Conservation (phyloP, 1,140 invertebrate genomes). For the Orchestia grillus region DNA sequence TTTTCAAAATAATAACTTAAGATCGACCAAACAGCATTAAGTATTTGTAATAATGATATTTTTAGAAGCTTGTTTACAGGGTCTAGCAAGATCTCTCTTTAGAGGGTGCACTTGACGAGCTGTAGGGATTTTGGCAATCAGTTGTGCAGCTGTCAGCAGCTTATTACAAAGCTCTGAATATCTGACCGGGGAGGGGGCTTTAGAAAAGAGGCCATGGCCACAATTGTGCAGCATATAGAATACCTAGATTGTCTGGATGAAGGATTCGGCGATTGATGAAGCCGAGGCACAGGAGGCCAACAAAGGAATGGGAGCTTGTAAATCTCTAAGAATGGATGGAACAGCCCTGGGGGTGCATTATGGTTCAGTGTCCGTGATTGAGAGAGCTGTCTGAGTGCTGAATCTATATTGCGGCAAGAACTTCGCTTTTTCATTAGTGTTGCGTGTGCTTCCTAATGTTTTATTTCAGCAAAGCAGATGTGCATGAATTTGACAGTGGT, state of each 20-base stretch:
- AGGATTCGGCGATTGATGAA: neutral
- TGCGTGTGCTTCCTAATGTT: too few relatives aligned
- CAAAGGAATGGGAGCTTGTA: neutral
- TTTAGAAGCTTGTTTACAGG: neutral
- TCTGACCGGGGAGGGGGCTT: neutral
- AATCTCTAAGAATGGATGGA: neutral
- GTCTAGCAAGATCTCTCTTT: neutral
- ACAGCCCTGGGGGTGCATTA: neutral
- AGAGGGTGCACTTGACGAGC: neutral
- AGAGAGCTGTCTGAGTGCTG: neutral
- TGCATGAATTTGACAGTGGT: neutral
- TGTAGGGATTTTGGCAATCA: neutral
- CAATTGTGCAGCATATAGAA: neutral
- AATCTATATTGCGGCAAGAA: neutral
- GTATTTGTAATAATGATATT: neutral
- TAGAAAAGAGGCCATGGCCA: neutral
- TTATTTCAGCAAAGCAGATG: neutral
- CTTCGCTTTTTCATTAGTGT: neutral
- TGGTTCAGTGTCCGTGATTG: neutral
- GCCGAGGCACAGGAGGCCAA: neutral
- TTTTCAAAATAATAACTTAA: neutral
- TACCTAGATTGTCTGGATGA: neutral
- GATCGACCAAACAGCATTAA: neutral
- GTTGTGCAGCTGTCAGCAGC: neutral
- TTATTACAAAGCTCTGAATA: neutral